These are phyloP conservation scores for Rhogogaster chlorosoma DNA, from an alignment of 2,888 invertebrate genomes.

Conservation along the genomic window DNA sequence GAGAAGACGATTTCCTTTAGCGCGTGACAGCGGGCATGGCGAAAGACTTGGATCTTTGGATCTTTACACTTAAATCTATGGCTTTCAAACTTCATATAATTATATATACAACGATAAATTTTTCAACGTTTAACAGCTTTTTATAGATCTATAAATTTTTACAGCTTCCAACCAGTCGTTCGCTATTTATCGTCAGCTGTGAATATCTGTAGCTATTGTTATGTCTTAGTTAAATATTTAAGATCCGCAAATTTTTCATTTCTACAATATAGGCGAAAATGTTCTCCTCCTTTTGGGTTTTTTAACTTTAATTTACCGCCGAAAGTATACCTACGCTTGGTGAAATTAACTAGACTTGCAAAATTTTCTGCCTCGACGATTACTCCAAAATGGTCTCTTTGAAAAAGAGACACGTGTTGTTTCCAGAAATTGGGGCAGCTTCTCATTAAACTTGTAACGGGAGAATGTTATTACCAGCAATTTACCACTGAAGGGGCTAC, in stretches of 20 bases:
- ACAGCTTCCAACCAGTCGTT: neutral
- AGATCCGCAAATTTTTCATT: neutral
- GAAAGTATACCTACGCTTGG: neutral
- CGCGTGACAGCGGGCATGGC: neutral
- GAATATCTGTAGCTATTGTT: neutral
- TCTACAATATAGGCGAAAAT: neutral
- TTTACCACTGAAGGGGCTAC: conserved; percentile 15
- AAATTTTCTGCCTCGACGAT: neutral
- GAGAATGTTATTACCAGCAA: conserved; percentile 26
- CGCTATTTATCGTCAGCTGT: neutral
- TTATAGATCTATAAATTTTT: neutral
- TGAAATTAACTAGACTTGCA: neutral
- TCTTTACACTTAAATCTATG: neutral
- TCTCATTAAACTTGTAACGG: conserved; percentile 34
- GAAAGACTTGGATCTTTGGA: neutral
- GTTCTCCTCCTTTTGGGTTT: neutral
- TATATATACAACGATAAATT: neutral
- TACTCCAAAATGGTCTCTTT: neutral
- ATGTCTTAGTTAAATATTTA: neutral
- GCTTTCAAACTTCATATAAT: neutral
- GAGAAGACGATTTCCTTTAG: neutral
- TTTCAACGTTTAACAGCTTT: neutral
- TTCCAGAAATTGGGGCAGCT: conserved; percentile 37
- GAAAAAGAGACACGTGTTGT: conserved; percentile 26
- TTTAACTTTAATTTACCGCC: neutral